Conservation (phyloP, 2,113 vertebrate genomes). For the Galbula dea region DNA sequence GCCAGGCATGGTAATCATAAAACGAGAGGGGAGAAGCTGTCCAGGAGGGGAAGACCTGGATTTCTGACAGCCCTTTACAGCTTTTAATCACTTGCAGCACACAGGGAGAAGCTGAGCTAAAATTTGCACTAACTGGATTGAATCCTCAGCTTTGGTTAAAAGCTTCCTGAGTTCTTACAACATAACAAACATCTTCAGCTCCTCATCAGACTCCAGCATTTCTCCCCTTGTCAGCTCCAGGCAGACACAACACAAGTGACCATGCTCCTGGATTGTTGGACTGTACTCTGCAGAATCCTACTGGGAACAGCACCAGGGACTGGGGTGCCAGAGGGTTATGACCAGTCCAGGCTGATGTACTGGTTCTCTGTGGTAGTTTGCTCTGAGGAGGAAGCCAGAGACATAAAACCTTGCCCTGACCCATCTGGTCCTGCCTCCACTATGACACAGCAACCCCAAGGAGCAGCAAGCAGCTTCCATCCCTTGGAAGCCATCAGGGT, state of each 20-base stretch:
- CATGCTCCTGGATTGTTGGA: accelerated
- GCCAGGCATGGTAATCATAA: constrained; percentile 8
- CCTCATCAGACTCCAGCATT: neutral
- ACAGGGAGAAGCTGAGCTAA: constrained; percentile 1
- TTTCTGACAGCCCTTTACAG: constrained; percentile 37
- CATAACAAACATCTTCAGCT: neutral
- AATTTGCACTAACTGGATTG: constrained; percentile 33
- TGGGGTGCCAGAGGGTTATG: accelerated
- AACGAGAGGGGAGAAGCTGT: constrained; percentile 23
- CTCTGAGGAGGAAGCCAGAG: neutral
- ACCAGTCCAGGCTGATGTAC: accelerated
- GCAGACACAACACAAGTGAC: accelerated
- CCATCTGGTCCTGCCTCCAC: neutral
- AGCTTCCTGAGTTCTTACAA: constrained; percentile 10
- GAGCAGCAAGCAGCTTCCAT: neutral
- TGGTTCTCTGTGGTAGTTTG: accelerated
- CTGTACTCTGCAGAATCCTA: too few relatives aligned
- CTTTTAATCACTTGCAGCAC: constrained; percentile 31
- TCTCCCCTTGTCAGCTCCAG: neutral
- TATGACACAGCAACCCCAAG: neutral
- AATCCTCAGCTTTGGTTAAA: constrained; percentile 52
- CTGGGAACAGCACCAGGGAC: accelerated
- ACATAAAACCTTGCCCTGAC: neutral
- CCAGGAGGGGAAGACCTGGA: constrained; percentile 39
- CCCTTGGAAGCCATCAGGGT: neutral